Base-by-base conservation (phyloP, 2,888 invertebrate species). In the Napeogenes sylphis region DNA sequence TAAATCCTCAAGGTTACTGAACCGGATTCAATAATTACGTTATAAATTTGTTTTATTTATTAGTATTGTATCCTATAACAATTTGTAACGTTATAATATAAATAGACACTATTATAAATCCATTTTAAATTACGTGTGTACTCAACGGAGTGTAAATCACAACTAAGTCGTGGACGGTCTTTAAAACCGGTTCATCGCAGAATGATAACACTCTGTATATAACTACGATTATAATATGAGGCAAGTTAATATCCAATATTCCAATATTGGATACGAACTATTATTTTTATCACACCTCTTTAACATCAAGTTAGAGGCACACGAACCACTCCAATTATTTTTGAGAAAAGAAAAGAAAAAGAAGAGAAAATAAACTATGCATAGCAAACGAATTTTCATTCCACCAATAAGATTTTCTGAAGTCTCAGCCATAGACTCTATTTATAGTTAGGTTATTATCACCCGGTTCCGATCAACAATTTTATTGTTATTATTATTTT, bases 181-280 rank as follows among this genome's bases (percentile, higher is more conserved):
- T 69, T 64, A 61, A 66, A 71, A 80, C 80, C 80, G 79, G 80
- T 80, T 76, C 73, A 71, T 72, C 69, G 67, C 66, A 62, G 69
- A 68, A 62, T 63, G 71, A 67, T 69, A 70, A 65, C 67, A 57
- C 66, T 55, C 65, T 67, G 65, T 66, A 65, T 63, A 54, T 58
- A 58, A 42, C 51, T 47, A 58, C 42, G 38, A 53, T 30, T 51
- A 33, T 38, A 38, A 42, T 53, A 42, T 58, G 21, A 38, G 42
- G 30, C 30, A 5, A 51, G 30, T 6, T 42, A 10, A 42, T 42
- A 42, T 42, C 42, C 42, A 42, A 42, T 42, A 42, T 42, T 42
- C 42, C 10, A 12, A 42, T 42, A 10, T 8, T 10, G 21, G 21
- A 21, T 21, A 21, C 21, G 1, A 21, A 21, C 10, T 42, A 3